Conservation (phyloP, 2,797 vertebrate genomes). For the Pantherophis alleghaniensis region DNA sequence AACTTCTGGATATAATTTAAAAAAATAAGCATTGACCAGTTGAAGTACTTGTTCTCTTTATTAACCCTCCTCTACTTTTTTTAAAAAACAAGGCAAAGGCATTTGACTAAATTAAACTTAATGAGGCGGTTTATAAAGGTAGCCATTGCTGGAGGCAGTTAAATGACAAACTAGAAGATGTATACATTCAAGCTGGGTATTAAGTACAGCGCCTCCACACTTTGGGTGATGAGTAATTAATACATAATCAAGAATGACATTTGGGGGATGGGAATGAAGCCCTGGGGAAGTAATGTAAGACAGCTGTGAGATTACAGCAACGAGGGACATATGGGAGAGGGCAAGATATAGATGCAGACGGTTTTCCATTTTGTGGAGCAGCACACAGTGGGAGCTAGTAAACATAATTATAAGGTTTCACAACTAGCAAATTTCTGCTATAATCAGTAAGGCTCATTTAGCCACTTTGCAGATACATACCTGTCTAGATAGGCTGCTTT, state of each 20-base stretch:
- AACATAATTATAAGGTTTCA: neutral
- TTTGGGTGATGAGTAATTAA: constrained; percentile 34
- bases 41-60: neutral
- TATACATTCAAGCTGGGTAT: constrained; percentile 17
- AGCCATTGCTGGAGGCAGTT: constrained; percentile 21
- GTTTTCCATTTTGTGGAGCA: neutral
- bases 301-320: neutral
- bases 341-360: neutral
- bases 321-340: neutral
- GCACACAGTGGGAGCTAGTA: neutral
- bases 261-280: constrained; percentile 1
- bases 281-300: neutral
- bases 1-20: neutral
- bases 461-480: neutral
- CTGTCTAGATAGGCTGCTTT: neutral
- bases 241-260: constrained; percentile 26
- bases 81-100: constrained; percentile 4
- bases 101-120: constrained; percentile 26
- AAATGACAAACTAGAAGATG: constrained; percentile 8
- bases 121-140: constrained; percentile 28
- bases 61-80: neutral
- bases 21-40: constrained; percentile 4
- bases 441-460: neutral
- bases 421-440: neutral
- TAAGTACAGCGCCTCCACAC: constrained; percentile 6